Evolutionary conservation across 2,888 invertebrate species (phyloP).

Genomic region (Heteropelma amictum): DNA sequence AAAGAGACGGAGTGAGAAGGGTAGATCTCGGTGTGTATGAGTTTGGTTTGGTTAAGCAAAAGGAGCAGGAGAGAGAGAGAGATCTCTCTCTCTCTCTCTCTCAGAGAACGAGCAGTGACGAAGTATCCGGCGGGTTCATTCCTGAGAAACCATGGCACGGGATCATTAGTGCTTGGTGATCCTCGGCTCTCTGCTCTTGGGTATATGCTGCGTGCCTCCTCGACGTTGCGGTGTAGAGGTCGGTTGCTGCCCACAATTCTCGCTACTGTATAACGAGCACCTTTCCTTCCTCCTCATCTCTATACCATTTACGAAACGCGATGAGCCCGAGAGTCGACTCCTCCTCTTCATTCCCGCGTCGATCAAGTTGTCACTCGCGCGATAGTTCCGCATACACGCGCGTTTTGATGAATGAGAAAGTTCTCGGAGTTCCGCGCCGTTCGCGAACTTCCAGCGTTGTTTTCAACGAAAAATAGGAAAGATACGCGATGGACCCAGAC

Average conservation of each 20-base stretch:
- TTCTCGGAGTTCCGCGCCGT: background rate
- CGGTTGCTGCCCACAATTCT: slow-evolving; percentile 61
- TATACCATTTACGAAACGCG: slow-evolving; percentile 37
- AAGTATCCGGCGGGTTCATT: slow-evolving; percentile 57
- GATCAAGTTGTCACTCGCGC: slow-evolving; percentile 47
- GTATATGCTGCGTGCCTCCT: slow-evolving; percentile 54
- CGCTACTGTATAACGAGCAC: slow-evolving; percentile 71
- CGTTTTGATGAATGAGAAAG: slow-evolving; percentile 1
- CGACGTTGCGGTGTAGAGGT: slow-evolving; percentile 62
- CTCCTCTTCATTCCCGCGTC: background rate
- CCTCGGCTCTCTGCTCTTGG: slow-evolving; percentile 47
- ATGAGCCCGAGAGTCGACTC: slow-evolving; percentile 13
- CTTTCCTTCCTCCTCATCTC: slow-evolving; percentile 58
- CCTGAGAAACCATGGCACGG: slow-evolving; percentile 57
- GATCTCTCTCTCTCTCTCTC: no score
- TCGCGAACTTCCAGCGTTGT: no score
- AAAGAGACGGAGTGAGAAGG: slow-evolving; percentile 6
- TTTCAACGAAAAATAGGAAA: no score
- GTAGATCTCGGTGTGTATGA: slow-evolving; percentile 13
- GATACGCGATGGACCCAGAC: no score
- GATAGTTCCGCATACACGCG: slow-evolving; percentile 1
- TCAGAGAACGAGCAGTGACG: slow-evolving; percentile 46
- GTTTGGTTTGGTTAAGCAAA: background rate
- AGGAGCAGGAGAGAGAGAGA: background rate
- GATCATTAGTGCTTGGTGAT: slow-evolving; percentile 61